Evolutionary conservation across 2,113 vertebrate genomes (phyloP), one percentile per base, ranked within the genome.

Genomic region (Albula goreensis): DNA sequence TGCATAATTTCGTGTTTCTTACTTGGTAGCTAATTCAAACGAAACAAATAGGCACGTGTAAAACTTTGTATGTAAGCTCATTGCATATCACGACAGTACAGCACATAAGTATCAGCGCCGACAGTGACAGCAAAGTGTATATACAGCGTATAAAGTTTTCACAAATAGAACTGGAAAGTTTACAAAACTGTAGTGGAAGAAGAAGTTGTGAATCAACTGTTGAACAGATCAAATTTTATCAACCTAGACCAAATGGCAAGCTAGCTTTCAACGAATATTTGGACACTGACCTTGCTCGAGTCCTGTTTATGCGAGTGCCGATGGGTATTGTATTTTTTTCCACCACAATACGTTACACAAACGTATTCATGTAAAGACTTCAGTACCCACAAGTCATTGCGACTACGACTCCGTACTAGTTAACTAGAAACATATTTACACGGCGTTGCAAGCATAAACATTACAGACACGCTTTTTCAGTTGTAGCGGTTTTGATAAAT

Each of bases 241-340:
- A 41, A 41, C 31, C 31, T 41, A 41, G 15, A 70, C 63, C 22
- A 19, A 22, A 5, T 3, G 4, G 22, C 19, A 22, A 70, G 22
- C 5, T 3, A 5, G 63, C 63, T 70, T 22, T 22, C 63, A 56
- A 9, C 7, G 53, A 41, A 41, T 41, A 41, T 70, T 70, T 2
- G 22, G n/a, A 74, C 2, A 88, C 91, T 91, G 89, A 93, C 92
- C 93, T 93, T 92, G 66, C 41, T 17, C 19, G 15, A 15, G 25
- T 5, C 41, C 17, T 1, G 1, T 19, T 11, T 1, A 10, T 3
- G 79, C 50, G 88, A 79, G 6, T 7, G 83, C 2, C 88, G 86
- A 0, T 92, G 92, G 93, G 5, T 19, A 86, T 81, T 92, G 91
- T 91, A 90, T 79, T 93, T 85, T 85, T 52, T 22, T 31, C 0